Base-by-base conservation (phyloP, 2,797 vertebrate genomes). In the Setipinna tenuifilis region DNA sequence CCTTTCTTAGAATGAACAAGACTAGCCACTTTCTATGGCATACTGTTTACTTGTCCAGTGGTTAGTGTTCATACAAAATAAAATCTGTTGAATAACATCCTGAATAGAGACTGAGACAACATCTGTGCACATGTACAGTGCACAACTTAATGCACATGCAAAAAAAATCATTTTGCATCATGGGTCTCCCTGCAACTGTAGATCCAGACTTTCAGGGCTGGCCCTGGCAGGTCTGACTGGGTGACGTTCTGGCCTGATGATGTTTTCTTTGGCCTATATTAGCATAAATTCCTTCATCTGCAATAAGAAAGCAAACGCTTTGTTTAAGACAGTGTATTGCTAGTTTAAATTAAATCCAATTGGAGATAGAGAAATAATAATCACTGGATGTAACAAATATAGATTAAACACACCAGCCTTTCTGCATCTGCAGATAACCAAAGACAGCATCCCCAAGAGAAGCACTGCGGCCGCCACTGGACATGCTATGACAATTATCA, bases 231-330 rank as follows among this genome's bases (percentile, higher is more conserved):
- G 12, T 31, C 16, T 71, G 5, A 0, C 65, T 31, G 11, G 65
- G 14, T 35, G 3, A 14, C 14, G 65, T 31, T 16, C 14, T 35
- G 25, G 14, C 11, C n/a, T 82, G 50, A 54, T 11, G n/a, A 1
- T 5, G 0, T 16, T 35, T 16, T 1, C 9, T 10, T 14, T 21
- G 10, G 0, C 11, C 0, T n/a, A 78, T 4, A 50, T 90, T 88
- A 0, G 0, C 0, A 1, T 88, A 90, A 68, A 90, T 86, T 5
- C 3, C 68, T 81, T 88, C 50, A 25, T 62, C 89, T 88, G 80
- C 23, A 84, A 88, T 82, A 58, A 71, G 58, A 62, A 83, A 23
- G 14, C 14, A 71, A 75, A 6, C 35, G 28, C 14, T 75, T 14
- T 16, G 28, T 75, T 75, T 35, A 19, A 35, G 14, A 16, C 9